phyloP scores from a whole-genome alignment of 2,113 vertebrate genomes.

The Stomatorhinus ivindoensis region DNA sequence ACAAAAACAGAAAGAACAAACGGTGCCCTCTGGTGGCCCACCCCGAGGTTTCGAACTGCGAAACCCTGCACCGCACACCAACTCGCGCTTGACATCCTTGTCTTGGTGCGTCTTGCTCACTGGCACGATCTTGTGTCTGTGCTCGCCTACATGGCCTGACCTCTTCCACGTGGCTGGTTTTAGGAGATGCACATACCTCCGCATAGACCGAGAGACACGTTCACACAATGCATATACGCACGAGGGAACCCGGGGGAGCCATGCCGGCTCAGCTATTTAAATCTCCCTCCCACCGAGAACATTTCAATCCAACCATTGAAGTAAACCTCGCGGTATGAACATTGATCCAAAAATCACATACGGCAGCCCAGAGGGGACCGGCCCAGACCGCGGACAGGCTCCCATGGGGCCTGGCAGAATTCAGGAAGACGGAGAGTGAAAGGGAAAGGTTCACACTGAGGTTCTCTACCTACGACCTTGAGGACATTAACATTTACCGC shows the following conservation, averaged over 20 bases:
- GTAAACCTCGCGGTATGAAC: not conserved
- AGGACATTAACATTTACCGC: not conserved
- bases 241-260: not conserved
- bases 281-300: not conserved
- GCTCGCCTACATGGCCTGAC: not conserved
- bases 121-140: not conserved
- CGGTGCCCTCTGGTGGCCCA: not conserved
- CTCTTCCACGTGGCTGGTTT: not conserved
- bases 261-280: slow-evolving; percentile 2
- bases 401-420: not conserved
- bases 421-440: not conserved
- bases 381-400: not conserved
- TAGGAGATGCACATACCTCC: not conserved
- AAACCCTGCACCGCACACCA: not conserved
- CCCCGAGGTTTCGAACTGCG: not conserved
- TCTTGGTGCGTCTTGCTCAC: not conserved
- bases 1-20: not conserved
- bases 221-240: not conserved
- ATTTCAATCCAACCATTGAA: slow-evolving; percentile 3
- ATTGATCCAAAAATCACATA: slow-evolving; percentile 5
- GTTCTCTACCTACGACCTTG: not conserved
- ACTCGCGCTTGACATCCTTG: not conserved
- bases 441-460: not conserved
- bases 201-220: not conserved
- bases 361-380: not conserved